Evolutionary conservation across 2,113 vertebrate genomes (phyloP).

Genomic region (Apaloderma vittatum): DNA sequence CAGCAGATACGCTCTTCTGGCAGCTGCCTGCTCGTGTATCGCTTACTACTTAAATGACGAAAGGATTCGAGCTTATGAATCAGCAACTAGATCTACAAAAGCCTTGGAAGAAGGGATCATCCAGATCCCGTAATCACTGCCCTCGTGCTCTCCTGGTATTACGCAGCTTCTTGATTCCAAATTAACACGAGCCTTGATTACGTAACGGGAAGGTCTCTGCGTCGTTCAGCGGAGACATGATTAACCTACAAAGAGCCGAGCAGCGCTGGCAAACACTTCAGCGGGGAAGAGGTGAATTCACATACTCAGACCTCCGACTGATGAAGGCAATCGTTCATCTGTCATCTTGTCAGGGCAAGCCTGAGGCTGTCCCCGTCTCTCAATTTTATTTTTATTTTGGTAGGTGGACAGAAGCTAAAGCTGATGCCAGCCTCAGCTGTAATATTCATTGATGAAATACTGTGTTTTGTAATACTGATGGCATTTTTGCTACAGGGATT

Average conservation of each 20-base stretch:
- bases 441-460: background rate
- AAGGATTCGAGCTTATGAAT: background rate
- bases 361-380: background rate
- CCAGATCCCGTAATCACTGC: rapidly evolving
- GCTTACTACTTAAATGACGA: background rate
- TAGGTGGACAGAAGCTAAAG: background rate
- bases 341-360: rapidly evolving
- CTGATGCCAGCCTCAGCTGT: background rate
- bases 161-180: background rate
- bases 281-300: background rate
- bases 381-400: background rate
- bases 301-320: background rate
- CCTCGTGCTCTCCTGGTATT: background rate
- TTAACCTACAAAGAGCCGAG: background rate
- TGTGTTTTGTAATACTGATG: background rate
- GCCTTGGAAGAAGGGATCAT: background rate
- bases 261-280: rapidly evolving
- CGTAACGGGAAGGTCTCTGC: background rate
- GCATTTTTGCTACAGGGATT: background rate
- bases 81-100: background rate
- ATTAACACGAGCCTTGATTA: background rate
- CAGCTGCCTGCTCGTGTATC: background rate
- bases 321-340: background rate
- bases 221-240: background rate
- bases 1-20: background rate